phyloP scores from a whole-genome alignment of 2,888 invertebrate species.

The Sphinx pinastri region DNA sequence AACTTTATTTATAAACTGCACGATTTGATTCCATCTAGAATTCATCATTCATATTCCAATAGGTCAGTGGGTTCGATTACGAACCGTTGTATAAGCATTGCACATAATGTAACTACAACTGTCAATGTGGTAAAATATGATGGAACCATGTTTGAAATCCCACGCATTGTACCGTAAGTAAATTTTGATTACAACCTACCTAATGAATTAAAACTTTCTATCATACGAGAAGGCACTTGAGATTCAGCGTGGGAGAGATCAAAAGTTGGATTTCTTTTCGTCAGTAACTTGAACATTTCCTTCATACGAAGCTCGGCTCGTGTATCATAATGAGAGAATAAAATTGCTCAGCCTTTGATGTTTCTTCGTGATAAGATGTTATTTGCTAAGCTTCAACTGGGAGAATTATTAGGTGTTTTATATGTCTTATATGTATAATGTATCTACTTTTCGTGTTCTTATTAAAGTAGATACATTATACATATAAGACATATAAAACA shows the following conservation, averaged over 20 bases:
- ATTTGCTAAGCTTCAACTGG: constrained; percentile 5
- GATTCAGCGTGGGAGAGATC: constrained; percentile 38
- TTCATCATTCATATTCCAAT: constrained; percentile 7
- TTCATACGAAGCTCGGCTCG: neutral
- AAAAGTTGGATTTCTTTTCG: constrained; percentile 31
- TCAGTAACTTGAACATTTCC: constrained; percentile 14
- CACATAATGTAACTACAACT: constrained; percentile 11
- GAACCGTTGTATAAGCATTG: constrained; percentile 17
- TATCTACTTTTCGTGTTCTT: neutral
- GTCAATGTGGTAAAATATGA: constrained; percentile 23
- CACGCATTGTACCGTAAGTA: constrained; percentile 48
- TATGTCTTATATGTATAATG: neutral
- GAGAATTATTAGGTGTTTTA: constrained; percentile 9
- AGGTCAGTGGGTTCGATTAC: constrained; percentile 12
- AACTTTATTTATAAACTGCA: neutral
- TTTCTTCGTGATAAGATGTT: constrained; percentile 10
- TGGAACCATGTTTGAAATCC: constrained; percentile 35
- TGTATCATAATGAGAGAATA: constrained; percentile 4
- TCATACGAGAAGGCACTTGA: constrained; percentile 33
- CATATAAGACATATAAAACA: constrained; percentile 3
- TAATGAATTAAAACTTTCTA: constrained; percentile 50
- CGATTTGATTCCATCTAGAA: neutral
- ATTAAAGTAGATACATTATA: neutral
- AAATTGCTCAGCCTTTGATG: constrained; percentile 20
- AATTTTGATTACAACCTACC: constrained; percentile 47